Evolutionary conservation across 2,888 invertebrate genomes (phyloP), one percentile per base, ranked within the genome.

Genomic region (Amphipyra tragopoginis): DNA sequence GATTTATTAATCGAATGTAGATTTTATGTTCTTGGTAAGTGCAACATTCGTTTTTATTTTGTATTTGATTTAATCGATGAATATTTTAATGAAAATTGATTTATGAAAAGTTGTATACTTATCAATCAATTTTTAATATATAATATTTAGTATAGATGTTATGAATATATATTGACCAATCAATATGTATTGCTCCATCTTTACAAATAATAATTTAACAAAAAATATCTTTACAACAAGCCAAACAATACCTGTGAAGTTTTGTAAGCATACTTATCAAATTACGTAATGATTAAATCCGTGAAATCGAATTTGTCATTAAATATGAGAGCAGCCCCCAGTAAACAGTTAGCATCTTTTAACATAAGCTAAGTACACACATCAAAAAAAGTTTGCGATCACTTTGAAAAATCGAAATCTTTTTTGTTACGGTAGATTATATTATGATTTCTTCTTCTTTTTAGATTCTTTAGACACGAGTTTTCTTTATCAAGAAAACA

Each of bases 1-100:
- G 26, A 51, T 59, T 58, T 54, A 48, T 58, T 43, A 40, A 43
- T 43, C 38, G 54, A 40, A n/a, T 49, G 13, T 13, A 33, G 13
- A 21, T 56, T 43, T 47, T 40, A 40, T 21, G 14, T 53, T 26
- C 33, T 4, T 38, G 13, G 9, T 15, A 48, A n/a, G 10, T 36
- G 1, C n/a, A 38, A 7, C 26, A 14, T 45, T 38, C 10, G 10
- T 38, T 49, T 36, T 3, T n/a, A 10, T 21, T 36, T 38, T 36
- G 14, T 15, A 3, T 15, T 1, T 15, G 15, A 43, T 21, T 26
- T 6, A 4, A 21, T 15, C 3, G 1, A n/a, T 15, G 11, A 49
- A 38, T 9, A 44, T 11, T 5, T 29, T 7, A 44, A n/a, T 43
- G 21, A 21, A 21, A 43, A 43, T 5, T 11, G 1, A 43, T 43